phyloP scores from a whole-genome alignment of 2,797 vertebrate genomes.

The Rhinichthys osculus region DNA sequence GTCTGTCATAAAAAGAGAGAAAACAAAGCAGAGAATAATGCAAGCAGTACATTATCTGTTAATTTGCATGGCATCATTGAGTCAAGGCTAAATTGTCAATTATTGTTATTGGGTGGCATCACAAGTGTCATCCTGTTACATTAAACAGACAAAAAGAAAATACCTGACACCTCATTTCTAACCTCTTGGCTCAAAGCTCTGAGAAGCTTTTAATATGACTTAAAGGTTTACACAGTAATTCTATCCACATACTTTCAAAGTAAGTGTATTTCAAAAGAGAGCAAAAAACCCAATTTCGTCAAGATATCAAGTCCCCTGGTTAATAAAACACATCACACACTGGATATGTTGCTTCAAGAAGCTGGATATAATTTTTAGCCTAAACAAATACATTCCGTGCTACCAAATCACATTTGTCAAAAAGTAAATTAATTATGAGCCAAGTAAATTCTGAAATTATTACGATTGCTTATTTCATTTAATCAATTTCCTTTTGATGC shows the following conservation, averaged over 20 bases:
- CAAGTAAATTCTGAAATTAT: background rate
- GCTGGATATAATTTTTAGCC: background rate
- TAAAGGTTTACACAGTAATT: slow-evolving; percentile 1
- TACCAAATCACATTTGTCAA: background rate
- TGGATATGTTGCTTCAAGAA: background rate
- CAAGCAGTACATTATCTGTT: slow-evolving; percentile 32
- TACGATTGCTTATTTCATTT: background rate
- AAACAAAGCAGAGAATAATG: slow-evolving; percentile 45
- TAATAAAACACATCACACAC: background rate
- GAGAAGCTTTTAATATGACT: background rate
- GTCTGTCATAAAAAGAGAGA: slow-evolving; percentile 36
- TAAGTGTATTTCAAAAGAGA: background rate
- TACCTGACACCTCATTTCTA: slow-evolving; percentile 19
- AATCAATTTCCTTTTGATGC: background rate
- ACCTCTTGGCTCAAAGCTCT: background rate
- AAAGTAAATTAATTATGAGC: background rate
- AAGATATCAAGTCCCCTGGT: background rate
- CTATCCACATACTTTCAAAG: background rate
- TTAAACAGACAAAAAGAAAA: slow-evolving; percentile 15
- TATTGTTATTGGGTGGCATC: slow-evolving; percentile 43
- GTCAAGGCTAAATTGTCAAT: slow-evolving; percentile 49
- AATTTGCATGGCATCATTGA: slow-evolving; percentile 42
- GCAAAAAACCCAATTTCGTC: background rate
- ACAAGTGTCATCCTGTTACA: slow-evolving; percentile 28
- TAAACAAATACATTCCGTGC: background rate